Evolutionary conservation across 2,797 vertebrate genomes (phyloP), one percentile per base, ranked within the genome.

Genomic region (Sorex maritimensis): DNA sequence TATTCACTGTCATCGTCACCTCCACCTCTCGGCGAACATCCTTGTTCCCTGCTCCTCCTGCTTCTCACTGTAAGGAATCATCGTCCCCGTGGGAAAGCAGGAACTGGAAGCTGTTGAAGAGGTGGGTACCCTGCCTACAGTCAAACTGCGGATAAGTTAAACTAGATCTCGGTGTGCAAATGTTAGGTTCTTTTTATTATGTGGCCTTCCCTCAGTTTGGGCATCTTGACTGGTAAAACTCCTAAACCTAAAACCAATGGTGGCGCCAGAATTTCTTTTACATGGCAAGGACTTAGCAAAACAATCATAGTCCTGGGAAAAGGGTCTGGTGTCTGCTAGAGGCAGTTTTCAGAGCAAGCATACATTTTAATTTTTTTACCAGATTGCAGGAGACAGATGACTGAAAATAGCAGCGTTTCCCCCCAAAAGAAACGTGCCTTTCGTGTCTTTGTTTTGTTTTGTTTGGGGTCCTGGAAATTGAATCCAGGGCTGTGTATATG

Each of bases 1-100:
- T 12, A 68, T 0, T 44, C 12, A 17, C 14, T 30, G 9, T 69
- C 38, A 65, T 0, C 1, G 15, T 0, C 9, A 24, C 1, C 5
- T 17, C 0, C 15, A 44, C 2, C 28, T 1, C 49, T 69, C 5
- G 17, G 67, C 6, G 15, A 24, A 52, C 13, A 52, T 0, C 1
- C 12, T 13, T 8, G 41, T 10, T 41, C 1, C 8, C 1, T 17
- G 14, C 9, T 11, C 6, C 55, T 19, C 55, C 68, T 1, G 17
- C 52, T 46, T 28, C 2, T 30, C 24, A 63, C 5, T 14, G 55
- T 58, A 5, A 46, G 44, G 71, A 23, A 61, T 34, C 67, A 81
- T 49, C 9, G 44, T 13, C 44, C 14, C 24, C 34, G 38, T 0
- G 1, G 41, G 58, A 58, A 46, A 74, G 63, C 52, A 73, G 26